Evolutionary conservation across 2,113 vertebrate species (phyloP).

Genomic region (Balaeniceps rex): DNA sequence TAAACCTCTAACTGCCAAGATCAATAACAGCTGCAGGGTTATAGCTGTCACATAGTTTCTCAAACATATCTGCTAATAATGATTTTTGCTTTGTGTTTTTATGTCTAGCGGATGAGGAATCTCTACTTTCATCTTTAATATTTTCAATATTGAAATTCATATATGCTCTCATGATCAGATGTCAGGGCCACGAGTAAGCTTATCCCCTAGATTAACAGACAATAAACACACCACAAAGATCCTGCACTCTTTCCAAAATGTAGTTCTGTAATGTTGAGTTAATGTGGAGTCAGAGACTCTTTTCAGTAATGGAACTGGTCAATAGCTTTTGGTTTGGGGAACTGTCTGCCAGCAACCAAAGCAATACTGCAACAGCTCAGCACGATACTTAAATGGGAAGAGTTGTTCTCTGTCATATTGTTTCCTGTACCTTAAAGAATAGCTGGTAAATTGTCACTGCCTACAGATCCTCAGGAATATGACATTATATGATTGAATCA

Average conservation of each 20-base stretch:
- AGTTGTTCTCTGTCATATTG: not conserved
- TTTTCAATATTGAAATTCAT: constrained; percentile 40
- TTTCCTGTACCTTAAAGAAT: not conserved
- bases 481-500: not conserved
- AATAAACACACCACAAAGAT: not conserved
- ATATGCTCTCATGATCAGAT: not conserved
- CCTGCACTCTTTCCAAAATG: not conserved
- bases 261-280: not conserved
- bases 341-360: not conserved
- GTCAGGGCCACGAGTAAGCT: not conserved
- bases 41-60: constrained; percentile 44
- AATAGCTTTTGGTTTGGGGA: not conserved
- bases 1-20: constrained; percentile 60
- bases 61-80: constrained; percentile 46
- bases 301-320: not conserved
- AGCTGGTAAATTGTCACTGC: not conserved
- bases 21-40: constrained; percentile 64
- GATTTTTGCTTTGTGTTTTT: constrained; percentile 42
- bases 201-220: not conserved
- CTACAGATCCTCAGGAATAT: not conserved
- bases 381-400: not conserved
- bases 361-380: not conserved
- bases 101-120: not conserved
- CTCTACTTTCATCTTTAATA: constrained; percentile 47
- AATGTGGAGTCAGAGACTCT: not conserved